Percentiles rank a stretch among this genome's conserved stretches.
phyloP scores from a whole-genome alignment of 2,113 vertebrate species.

The Peromyscus maniculatus region DNA sequence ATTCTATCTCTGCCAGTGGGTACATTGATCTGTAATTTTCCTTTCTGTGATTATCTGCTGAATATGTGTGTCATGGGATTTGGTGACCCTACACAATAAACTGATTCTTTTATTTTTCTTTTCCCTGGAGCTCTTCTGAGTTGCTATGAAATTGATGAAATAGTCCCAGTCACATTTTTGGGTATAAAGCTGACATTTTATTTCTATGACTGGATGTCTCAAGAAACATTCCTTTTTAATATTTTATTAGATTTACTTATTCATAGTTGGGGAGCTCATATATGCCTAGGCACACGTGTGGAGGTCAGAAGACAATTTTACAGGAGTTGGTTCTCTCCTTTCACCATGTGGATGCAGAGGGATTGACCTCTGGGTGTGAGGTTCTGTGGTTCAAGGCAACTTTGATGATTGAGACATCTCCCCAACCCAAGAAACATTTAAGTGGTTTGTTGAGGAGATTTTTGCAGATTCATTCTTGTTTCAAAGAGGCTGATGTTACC shows the following conservation, averaged over 20 bases:
- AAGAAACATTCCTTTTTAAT: not conserved
- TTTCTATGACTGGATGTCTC: not conserved
- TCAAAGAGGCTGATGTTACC: not conserved
- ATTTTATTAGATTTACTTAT: not conserved
- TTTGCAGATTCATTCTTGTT: constrained; percentile 5
- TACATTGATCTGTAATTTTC: not conserved
- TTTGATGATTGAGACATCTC: not conserved
- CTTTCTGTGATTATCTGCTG: not conserved
- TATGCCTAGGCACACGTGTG: not conserved
- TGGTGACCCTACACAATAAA: not conserved
- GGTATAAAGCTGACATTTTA: not conserved
- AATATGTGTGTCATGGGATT: not conserved
- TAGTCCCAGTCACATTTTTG: not conserved
- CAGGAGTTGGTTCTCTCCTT: not conserved
- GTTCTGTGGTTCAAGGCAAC: not conserved
- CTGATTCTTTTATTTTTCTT: not conserved
- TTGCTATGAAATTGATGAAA: not conserved
- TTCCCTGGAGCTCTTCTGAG: not conserved
- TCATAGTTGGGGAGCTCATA: not conserved
- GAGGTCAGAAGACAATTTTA: no score
- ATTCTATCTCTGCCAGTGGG: not conserved
- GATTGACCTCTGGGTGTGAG: not conserved
- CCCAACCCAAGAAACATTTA: not conserved
- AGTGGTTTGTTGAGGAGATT: not conserved
- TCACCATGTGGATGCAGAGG: no score